Conservation (phyloP, 2,113 vertebrate genomes). For the Petrocephalus microphthalmus region DNA sequence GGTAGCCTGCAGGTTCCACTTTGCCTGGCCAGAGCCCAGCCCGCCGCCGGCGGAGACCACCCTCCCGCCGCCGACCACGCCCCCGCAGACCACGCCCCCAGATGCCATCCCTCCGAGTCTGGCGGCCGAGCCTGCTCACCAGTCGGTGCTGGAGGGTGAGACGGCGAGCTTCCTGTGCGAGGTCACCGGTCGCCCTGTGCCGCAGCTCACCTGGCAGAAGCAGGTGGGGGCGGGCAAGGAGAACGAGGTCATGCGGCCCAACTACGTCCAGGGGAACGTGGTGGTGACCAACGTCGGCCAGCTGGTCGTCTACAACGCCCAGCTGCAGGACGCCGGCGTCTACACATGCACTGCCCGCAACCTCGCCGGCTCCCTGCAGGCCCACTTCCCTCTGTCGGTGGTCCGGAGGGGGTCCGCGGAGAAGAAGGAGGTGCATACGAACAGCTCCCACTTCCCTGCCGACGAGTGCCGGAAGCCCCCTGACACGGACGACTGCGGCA, state of each 20-base stretch:
- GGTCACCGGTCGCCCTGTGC: constrained; percentile 78
- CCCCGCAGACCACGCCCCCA: constrained; percentile 68
- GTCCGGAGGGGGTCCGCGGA: constrained; percentile 58
- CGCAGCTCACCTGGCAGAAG: constrained; percentile 92
- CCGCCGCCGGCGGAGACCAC: constrained; percentile 80
- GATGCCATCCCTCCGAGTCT: constrained; percentile 71
- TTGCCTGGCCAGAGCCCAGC: constrained; percentile 90
- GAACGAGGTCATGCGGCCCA: constrained; percentile 81
- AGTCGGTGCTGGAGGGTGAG: constrained; percentile 79
- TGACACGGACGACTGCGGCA: constrained; percentile 79
- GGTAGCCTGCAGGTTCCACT: constrained; percentile 89
- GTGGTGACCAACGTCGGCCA: constrained; percentile 96
- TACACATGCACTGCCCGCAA: constrained; percentile 90
- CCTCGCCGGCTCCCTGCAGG: constrained; percentile 68
- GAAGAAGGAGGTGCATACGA: constrained; percentile 54
- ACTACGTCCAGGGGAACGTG: constrained; percentile 80
- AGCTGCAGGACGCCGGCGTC: constrained; percentile 79
- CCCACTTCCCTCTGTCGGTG: constrained; percentile 82
- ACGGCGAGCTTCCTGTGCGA: constrained; percentile 94
- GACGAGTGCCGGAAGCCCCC: constrained; percentile 85
- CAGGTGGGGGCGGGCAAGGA: constrained; percentile 75
- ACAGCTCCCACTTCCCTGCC: constrained; percentile 68
- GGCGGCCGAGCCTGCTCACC: constrained; percentile 68
- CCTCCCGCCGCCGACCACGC: constrained; percentile 72
- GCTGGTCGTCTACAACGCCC: constrained; percentile 91